Conservation (phyloP, 2,888 invertebrate species). For the Ditylenchus weischeri region DNA sequence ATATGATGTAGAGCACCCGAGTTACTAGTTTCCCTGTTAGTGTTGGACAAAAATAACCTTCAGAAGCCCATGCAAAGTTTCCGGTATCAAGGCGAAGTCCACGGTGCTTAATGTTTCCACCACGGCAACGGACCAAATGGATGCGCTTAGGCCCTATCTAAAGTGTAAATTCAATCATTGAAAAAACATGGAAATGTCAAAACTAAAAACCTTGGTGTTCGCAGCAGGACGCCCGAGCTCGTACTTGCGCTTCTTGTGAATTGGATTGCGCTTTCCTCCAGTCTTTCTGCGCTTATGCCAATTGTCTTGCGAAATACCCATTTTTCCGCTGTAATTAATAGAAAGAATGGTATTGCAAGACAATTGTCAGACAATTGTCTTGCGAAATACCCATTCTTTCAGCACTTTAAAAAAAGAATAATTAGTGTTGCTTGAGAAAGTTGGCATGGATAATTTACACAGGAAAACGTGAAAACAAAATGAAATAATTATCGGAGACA, state of each 20-base stretch:
- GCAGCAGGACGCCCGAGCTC: slow-evolving; percentile 98
- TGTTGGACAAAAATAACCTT: slow-evolving; percentile 75
- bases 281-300: slow-evolving; percentile 99
- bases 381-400: too few relatives aligned
- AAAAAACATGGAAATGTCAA: neutral
- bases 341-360: too few relatives aligned
- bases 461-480: too few relatives aligned
- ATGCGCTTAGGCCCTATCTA: slow-evolving; percentile 87
- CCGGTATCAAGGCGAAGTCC: slow-evolving; percentile 90
- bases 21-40: too few relatives aligned
- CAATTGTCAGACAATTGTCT: too few relatives aligned
- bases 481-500: too few relatives aligned
- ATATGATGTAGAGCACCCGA: too few relatives aligned
- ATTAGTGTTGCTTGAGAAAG: too few relatives aligned
- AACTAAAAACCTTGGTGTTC: slow-evolving; percentile 79
- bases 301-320: slow-evolving; percentile 99
- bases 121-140: slow-evolving; percentile 89
- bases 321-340: too few relatives aligned
- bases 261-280: slow-evolving; percentile 93
- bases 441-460: too few relatives aligned
- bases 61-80: slow-evolving; percentile 98
- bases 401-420: too few relatives aligned
- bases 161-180: slow-evolving; percentile 10
- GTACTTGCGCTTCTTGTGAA: slow-evolving; percentile 99
- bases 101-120: slow-evolving; percentile 91